A percentile compares a stretch with the other conserved stretches of the same genome.
Conservation (phyloP, 2,113 vertebrate species). For the Beaufortia kweichowensis region DNA sequence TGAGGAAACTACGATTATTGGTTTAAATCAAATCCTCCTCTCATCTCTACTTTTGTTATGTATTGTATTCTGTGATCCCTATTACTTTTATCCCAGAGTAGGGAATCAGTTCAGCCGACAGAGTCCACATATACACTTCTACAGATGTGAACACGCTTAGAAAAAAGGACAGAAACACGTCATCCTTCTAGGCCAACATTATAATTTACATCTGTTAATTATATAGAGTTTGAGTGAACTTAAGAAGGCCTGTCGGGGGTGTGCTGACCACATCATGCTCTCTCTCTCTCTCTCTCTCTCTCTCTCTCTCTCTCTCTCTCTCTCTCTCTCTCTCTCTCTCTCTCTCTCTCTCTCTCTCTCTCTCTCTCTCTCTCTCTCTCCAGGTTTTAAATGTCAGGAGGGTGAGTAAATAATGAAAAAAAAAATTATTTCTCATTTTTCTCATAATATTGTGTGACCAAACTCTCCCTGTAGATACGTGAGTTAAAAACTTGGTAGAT, state of each 20-base stretch:
- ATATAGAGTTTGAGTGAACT: constrained; percentile 61
- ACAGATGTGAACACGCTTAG: constrained; percentile 18
- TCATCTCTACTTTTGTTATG: constrained; percentile 17
- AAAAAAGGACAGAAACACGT: constrained; percentile 62
- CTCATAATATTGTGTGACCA: too few relatives aligned
- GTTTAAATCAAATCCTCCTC: not conserved
- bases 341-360: too few relatives aligned
- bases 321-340: too few relatives aligned
- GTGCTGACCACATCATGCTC: constrained; percentile 20
- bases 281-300: constrained; percentile 16
- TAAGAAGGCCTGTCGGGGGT: constrained; percentile 33
- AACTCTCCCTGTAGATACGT: not conserved
- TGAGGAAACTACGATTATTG: not conserved
- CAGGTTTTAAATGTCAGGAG: too few relatives aligned
- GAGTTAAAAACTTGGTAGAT: too few relatives aligned
- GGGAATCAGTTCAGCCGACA: constrained; percentile 45
- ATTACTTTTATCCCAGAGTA: constrained; percentile 28
- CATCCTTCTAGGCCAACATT: constrained; percentile 61
- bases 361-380: too few relatives aligned
- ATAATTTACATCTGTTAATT: constrained; percentile 75
- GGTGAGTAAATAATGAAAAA: too few relatives aligned
- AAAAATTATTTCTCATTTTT: too few relatives aligned
- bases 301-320: too few relatives aligned
- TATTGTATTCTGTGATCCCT: constrained; percentile 16
- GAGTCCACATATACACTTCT: constrained; percentile 14